phyloP scores from a whole-genome alignment of 2,113 vertebrate species.

The Haliaeetus leucogaster region DNA sequence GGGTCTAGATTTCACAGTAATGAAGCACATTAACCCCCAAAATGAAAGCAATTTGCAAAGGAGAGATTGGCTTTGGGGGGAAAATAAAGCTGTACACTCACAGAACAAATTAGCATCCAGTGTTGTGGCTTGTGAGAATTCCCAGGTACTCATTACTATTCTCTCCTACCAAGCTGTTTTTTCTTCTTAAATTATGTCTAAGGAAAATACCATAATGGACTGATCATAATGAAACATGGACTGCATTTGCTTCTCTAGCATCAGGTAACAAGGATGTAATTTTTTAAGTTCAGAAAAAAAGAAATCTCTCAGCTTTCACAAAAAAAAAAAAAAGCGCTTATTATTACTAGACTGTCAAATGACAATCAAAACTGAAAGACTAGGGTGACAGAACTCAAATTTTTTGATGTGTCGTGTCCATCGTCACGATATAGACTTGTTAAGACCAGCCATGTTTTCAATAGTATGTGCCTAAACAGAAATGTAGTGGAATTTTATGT shows the following conservation, averaged over 20 bases:
- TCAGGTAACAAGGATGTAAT: neutral
- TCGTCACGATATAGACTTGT: neutral
- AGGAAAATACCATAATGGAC: neutral
- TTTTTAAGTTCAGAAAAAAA: neutral
- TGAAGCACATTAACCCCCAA: neutral
- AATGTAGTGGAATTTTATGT: neutral
- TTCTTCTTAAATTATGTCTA: neutral
- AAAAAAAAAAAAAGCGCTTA: neutral
- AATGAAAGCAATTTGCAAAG: neutral
- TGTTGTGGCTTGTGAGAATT: neutral
- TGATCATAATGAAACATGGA: neutral
- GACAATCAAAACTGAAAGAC: neutral
- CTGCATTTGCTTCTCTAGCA: neutral
- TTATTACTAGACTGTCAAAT: neutral
- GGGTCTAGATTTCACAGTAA: neutral
- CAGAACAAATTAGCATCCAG: neutral
- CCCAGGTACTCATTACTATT: neutral
- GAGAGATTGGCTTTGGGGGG: neutral
- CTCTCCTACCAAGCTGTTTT: neutral
- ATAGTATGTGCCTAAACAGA: neutral
- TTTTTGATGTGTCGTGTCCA: neutral
- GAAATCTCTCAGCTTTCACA: neutral
- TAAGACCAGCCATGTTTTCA: neutral
- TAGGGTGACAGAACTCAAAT: neutral
- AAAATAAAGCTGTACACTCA: neutral